Base-by-base conservation (phyloP, 2,888 invertebrate genomes). In the Dryocosmus kuriphilus region DNA sequence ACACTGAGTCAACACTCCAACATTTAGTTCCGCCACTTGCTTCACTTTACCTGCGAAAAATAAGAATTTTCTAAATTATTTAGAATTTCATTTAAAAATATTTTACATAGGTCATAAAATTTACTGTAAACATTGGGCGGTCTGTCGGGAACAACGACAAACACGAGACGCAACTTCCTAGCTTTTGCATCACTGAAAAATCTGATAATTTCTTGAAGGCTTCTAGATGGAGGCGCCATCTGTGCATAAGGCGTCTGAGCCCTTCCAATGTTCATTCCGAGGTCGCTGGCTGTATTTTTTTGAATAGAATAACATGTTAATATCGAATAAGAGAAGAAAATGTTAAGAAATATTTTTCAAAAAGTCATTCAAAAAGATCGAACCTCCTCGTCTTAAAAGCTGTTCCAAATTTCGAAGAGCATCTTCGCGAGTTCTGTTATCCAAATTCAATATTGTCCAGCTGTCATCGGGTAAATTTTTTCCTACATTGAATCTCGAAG, bases 1-100 rank as follows among this genome's bases (percentile, higher is more conserved):
- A 90, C 96, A 98, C 89, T 95, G 98, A 0, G 96, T 97, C 62
- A 96, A 89, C 76, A 95, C 93, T 0, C 96, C 96, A 19, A 94
- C 92, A 19, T 92, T 92, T 1, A 95, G 87, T 90, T 97, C 97
- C 0, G 96, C 95, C 19, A 93, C 91, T 87, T 95, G 94, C 86
- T 96, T 96, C 0, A 96, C 94, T 91, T 93, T 89, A 80, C 91
- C 92, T 91, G 75, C 78, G 84, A 60, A 76, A 22, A 82, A 67
- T 73, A 77, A 67, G 77, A 27, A 38, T 63, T 51, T 24, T 11
- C 57, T 30, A 38, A 16, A 35, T 77, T 24, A 41, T 75, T 35
- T 22, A 22, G 24, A 38, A 63, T 9, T 32, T 24, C 38, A 30
- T 16, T 14, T 4, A 73, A 67, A 30, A 61, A 55, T 35, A 24